phyloP scores from a whole-genome alignment of 2,113 vertebrate genomes.

The Lepidothrix coronata region DNA sequence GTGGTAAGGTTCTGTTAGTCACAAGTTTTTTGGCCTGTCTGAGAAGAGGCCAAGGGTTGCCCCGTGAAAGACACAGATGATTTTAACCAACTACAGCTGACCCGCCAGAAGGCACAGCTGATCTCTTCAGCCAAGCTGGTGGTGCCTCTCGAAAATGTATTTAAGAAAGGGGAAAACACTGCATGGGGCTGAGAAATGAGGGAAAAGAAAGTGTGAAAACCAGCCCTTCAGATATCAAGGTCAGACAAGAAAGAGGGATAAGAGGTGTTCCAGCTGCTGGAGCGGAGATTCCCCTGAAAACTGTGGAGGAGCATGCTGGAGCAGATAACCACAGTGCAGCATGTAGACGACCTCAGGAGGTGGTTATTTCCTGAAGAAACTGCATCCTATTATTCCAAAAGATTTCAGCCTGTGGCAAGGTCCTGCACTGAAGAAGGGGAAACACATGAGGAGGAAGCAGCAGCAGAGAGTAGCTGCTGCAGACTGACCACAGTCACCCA shows the following conservation, averaged over 20 bases:
- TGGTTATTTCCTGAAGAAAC: neutral
- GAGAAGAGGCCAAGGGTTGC: neutral
- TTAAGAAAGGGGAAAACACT: neutral
- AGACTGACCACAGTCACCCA: neutral
- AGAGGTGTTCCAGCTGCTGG: neutral
- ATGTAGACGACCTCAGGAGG: neutral
- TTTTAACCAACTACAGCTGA: neutral
- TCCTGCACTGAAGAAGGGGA: neutral
- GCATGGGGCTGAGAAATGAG: neutral
- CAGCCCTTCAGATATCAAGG: neutral
- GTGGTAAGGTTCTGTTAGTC: neutral
- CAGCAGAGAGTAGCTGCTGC: neutral
- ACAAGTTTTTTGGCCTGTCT: neutral
- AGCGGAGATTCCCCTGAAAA: neutral
- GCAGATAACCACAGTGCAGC: neutral
- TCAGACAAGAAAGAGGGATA: neutral
- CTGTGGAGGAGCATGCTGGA: neutral
- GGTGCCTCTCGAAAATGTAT: neutral
- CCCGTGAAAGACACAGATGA: neutral
- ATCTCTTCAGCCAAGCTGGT: neutral
- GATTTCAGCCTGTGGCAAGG: neutral
- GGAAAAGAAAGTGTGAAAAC: neutral
- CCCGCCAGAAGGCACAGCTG: neutral
- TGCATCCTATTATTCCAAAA: neutral
- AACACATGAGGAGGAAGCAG: neutral